A percentile compares a stretch with the other conserved stretches of the same genome.
Evolutionary conservation across 1,140 invertebrate species (phyloP).

Genomic region (Chionoecetes opilio): DNA sequence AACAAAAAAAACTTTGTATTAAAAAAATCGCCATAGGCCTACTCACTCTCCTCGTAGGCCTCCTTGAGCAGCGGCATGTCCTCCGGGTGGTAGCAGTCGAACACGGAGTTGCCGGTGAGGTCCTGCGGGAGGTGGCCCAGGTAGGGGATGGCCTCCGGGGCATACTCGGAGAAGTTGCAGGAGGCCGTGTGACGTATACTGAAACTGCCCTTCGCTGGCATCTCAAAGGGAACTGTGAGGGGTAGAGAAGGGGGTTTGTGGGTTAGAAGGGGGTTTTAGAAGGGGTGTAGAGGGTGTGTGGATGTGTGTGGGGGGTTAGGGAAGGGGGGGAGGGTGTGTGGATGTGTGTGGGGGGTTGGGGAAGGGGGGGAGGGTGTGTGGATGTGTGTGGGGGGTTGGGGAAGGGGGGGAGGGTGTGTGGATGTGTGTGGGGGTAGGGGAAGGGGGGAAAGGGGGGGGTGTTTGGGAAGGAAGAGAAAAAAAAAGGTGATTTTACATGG

Average conservation of each 20-base stretch:
- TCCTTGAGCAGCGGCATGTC: constrained; percentile 91
- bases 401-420: too few species aligned
- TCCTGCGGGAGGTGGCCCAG: constrained; percentile 96
- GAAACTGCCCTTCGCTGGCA: constrained; percentile 85
- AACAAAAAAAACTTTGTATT: too few species aligned
- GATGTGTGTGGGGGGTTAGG: background rate
- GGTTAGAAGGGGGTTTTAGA: too few species aligned
- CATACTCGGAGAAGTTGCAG: constrained; percentile 90
- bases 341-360: too few species aligned
- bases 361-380: too few species aligned
- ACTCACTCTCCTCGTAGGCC: constrained; percentile 91
- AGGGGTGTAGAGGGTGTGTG: too few species aligned
- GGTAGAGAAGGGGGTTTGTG: too few species aligned
- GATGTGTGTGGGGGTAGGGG: background rate
- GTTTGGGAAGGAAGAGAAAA: too few species aligned
- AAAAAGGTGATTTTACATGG: too few species aligned
- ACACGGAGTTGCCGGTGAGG: constrained; percentile 90
- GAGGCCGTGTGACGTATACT: constrained; percentile 90
- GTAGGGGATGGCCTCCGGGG: constrained; percentile 90
- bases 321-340: background rate
- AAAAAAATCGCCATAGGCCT: too few species aligned
- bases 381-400: too few species aligned
- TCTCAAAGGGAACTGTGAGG: constrained; percentile 82
- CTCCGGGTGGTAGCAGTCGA: constrained; percentile 95
- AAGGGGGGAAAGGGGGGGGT: too few species aligned